Base-by-base conservation (phyloP, 2,113 vertebrate species). In the Aphyosemion australe region DNA sequence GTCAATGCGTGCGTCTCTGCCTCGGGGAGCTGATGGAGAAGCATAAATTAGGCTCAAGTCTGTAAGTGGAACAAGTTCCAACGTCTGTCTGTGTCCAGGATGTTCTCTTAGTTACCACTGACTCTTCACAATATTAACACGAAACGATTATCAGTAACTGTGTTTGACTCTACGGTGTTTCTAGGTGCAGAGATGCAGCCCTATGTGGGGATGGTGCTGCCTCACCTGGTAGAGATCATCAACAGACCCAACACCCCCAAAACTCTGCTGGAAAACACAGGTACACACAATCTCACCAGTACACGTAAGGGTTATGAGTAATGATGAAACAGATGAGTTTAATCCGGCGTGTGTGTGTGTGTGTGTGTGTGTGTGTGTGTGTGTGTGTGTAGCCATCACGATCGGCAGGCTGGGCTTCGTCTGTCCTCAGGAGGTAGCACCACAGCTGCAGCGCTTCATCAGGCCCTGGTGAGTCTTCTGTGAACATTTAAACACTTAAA, bases 211-310 rank as follows among this genome's bases (percentile, higher is more conserved):
- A 90, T 97, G 94, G 96, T 97, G 14, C 92, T 98, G 59, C 95
- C 93, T 67, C 93, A 96, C 73, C 89, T 97, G 45, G 95, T 97
- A 81, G 96, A 97, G 82, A 98, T 98, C 70, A 98, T 98, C 70
- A 98, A 98, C 63, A 90, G 95, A 74, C 95, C 96, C 62, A 97
- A 97, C 85, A 98, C 96, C 0, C 96, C 96, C 50, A 98, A 98
- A 86, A 98, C 96, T 0, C 91, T 98, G 49, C 90, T 98, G 85
- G 96, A 98, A 82, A 98, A 98, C 84, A 98, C 96, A 19, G 96
- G 96, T 97, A 86, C 18, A 37, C 12, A 31, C 7, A 41, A 14
- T 1, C 47, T 20, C 32, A 42, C 3, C 15, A 0, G 52, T 26
- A 6, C 13, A 6, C 2, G 16, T 20, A 34, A 7, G 12, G 41